These are phyloP conservation scores for Unio pictorum DNA, from an alignment of 2,888 invertebrate species.

Conservation along the genomic window DNA sequence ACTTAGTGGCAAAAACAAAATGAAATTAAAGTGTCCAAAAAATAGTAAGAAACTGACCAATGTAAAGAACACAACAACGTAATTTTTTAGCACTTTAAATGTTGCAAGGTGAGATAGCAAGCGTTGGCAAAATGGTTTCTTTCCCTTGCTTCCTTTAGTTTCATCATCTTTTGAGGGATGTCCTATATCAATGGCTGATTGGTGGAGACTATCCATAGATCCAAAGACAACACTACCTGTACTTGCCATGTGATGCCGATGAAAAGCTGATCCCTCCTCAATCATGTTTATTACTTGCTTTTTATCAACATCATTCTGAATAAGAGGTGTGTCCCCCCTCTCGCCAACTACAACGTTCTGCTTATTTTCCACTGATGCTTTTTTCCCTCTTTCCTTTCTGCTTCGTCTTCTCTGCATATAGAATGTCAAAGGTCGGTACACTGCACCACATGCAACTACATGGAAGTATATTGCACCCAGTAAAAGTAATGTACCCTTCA, in stretches of 20 bases:
- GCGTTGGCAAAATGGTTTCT: slow-evolving; percentile 7
- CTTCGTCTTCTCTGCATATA: slow-evolving; percentile 23
- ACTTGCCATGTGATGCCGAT: slow-evolving; percentile 20
- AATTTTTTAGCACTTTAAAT: slow-evolving; percentile 48
- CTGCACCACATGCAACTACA: slow-evolving; percentile 42
- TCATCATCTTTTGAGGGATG: slow-evolving; percentile 15
- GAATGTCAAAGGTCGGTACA: slow-evolving; percentile 50
- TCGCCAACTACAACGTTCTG: neutral
- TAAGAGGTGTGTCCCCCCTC: neutral
- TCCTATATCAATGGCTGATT: slow-evolving; percentile 10
- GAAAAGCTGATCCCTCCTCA: neutral
- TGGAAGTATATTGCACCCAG: slow-evolving; percentile 53
- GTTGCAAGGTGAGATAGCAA: slow-evolving; percentile 41
- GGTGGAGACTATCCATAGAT: slow-evolving; percentile 37
- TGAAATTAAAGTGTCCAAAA: slow-evolving; percentile 61
- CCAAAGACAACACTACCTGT: slow-evolving; percentile 45
- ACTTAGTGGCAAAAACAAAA: slow-evolving; percentile 53
- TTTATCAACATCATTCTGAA: neutral
- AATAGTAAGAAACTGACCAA: slow-evolving; percentile 50
- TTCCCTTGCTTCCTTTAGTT: slow-evolving; percentile 3
- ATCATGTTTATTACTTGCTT: neutral
- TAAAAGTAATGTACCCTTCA: slow-evolving; percentile 42
- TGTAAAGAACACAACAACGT: slow-evolving; percentile 43
- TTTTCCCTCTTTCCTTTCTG: slow-evolving; percentile 1
- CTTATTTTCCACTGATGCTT: neutral